Conservation (phyloP, 2,888 invertebrate genomes). For the Orchestes rusci region DNA sequence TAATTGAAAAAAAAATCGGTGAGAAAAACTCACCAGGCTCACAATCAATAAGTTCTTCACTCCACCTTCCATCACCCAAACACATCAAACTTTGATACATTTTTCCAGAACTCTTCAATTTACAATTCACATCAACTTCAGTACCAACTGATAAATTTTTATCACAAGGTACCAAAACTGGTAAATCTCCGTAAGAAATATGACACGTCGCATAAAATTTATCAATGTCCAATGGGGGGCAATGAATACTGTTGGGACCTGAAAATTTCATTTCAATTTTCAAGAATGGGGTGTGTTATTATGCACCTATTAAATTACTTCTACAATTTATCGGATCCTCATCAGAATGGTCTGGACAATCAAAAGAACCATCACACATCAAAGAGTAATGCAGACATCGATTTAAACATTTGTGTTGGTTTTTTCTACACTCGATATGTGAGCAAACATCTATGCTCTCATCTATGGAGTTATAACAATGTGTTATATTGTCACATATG, state of each 20-base stretch:
- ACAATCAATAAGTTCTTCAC: too few relatives aligned
- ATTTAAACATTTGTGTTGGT: conserved; percentile 9
- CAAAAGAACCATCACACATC: conserved; percentile 8
- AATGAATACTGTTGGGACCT: too few relatives aligned
- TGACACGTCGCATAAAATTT: too few relatives aligned
- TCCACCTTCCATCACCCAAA: conserved; percentile 39
- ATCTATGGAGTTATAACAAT: conserved; percentile 11
- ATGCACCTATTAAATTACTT: too few relatives aligned
- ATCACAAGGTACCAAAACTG: too few relatives aligned
- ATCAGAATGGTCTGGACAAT: conserved; percentile 13
- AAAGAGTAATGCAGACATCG: conserved; percentile 8
- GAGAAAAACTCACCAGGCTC: too few relatives aligned
- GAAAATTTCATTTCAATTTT: too few relatives aligned
- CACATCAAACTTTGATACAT: conserved; percentile 7
- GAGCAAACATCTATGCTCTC: conserved; percentile 4
- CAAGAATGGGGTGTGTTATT: too few relatives aligned
- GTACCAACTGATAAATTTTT: conserved; percentile 2
- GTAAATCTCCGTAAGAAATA: too few relatives aligned
- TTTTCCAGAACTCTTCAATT: background rate
- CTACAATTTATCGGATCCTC: conserved; percentile 7
- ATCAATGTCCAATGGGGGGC: too few relatives aligned
- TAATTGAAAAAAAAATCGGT: too few relatives aligned
- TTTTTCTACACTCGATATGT: conserved; percentile 3
- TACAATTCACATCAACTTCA: conserved; percentile 5
- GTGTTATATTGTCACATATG: conserved; percentile 12